Conservation (phyloP, 2,113 vertebrate genomes). For the Halcyon malimbica region DNA sequence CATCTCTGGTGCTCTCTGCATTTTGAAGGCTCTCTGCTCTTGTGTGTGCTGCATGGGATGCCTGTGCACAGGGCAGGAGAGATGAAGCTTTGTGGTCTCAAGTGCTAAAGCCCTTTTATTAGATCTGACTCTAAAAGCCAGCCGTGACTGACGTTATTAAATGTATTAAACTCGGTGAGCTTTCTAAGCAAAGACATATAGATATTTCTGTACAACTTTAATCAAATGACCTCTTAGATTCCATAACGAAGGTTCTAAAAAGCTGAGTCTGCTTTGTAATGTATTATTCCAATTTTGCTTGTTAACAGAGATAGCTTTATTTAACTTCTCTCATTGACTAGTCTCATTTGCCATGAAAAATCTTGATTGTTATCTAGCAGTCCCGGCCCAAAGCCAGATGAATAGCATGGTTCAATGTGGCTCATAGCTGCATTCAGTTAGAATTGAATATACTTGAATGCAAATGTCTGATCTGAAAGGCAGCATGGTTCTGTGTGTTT, state of each 20-base stretch:
- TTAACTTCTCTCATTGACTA: slow-evolving; percentile 38
- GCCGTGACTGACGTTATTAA: background rate
- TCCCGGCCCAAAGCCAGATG: slow-evolving; percentile 1
- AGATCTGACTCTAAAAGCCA: background rate
- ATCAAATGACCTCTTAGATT: background rate
- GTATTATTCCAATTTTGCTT: slow-evolving; percentile 33
- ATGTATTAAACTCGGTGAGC: background rate
- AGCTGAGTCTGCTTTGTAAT: background rate
- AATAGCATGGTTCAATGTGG: background rate
- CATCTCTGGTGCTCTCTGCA: background rate
- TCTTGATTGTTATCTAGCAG: background rate
- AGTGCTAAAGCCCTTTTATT: background rate
- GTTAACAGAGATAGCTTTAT: slow-evolving; percentile 22
- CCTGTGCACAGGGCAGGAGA: background rate
- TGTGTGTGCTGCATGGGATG: background rate
- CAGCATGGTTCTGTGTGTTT: background rate
- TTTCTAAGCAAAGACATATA: background rate
- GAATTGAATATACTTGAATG: background rate
- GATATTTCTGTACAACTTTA: background rate
- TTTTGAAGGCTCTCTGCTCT: background rate
- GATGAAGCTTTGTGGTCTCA: background rate
- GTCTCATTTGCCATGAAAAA: slow-evolving; percentile 22
- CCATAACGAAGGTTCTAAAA: background rate
- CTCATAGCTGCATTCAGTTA: background rate
- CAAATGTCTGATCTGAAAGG: background rate